Evolutionary conservation across 1,140 invertebrate genomes (phyloP).

Genomic region (Muscidifurax raptorellus): DNA sequence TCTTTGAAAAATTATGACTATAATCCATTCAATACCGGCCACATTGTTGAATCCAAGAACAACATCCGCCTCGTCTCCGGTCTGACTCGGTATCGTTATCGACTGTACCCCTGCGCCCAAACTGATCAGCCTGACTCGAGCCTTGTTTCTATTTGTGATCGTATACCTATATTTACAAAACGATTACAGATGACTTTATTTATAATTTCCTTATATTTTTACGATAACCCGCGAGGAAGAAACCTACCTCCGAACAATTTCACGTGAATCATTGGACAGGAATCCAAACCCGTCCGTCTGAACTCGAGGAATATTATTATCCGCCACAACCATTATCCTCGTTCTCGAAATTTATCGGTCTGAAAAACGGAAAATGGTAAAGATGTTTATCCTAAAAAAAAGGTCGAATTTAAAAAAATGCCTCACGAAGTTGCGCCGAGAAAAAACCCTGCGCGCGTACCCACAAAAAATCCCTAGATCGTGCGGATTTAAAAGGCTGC

Average conservation of each 20-base stretch:
- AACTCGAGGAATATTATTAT: slow-evolving; percentile 35
- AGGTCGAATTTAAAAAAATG: not conserved
- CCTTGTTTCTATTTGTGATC: slow-evolving; percentile 72
- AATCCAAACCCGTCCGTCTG: slow-evolving; percentile 62
- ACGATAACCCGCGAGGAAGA: too few relatives aligned
- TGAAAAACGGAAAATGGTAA: not conserved
- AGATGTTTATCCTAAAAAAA: too few relatives aligned
- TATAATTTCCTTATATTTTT: too few relatives aligned
- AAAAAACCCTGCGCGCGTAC: not conserved
- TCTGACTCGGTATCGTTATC: slow-evolving; percentile 78
- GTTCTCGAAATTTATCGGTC: slow-evolving; percentile 21
- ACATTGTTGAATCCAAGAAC: slow-evolving; percentile 80
- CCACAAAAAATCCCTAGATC: too few relatives aligned
- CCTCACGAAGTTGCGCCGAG: not conserved
- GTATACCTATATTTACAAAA: slow-evolving; percentile 65
- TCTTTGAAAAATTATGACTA: too few relatives aligned
- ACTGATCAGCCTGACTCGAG: slow-evolving; percentile 76
- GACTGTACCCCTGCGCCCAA: slow-evolving; percentile 80
- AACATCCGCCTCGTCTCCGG: slow-evolving; percentile 78
- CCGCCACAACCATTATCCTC: not conserved
- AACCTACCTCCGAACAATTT: slow-evolving; percentile 62
- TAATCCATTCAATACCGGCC: too few relatives aligned
- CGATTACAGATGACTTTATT: not conserved
- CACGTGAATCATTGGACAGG: slow-evolving; percentile 44
- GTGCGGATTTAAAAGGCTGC: slow-evolving; percentile 18